Conservation (phyloP, 2,888 invertebrate species). For the Aethes cnicana region DNA sequence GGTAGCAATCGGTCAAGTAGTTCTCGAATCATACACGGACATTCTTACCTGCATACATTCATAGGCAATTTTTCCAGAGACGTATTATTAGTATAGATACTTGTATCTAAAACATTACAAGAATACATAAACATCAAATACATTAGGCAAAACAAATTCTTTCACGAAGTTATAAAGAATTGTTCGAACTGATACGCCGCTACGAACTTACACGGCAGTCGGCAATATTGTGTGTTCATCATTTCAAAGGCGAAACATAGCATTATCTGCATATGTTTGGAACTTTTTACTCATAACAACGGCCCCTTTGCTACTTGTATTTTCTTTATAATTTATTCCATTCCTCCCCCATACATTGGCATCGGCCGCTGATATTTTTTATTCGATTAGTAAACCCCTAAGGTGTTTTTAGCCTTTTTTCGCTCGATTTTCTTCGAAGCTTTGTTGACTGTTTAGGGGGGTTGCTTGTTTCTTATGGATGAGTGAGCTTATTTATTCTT, state of each 20-base stretch:
- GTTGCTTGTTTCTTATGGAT: constrained; percentile 80
- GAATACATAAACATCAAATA: too few species aligned
- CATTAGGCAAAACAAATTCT: background rate
- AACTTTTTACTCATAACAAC: constrained; percentile 73
- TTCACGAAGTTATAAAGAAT: constrained; percentile 6
- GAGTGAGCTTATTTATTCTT: constrained; percentile 76
- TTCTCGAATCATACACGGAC: too few species aligned
- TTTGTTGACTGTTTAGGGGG: constrained; percentile 81
- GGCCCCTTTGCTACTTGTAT: constrained; percentile 77
- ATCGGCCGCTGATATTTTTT: constrained; percentile 84
- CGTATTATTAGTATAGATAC: too few species aligned
- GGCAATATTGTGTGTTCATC: constrained; percentile 55
- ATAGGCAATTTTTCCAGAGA: too few species aligned
- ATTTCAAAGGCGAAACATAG: constrained; percentile 60
- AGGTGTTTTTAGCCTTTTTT: constrained; percentile 84
- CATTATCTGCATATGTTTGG: constrained; percentile 71
- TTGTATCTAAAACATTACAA: too few species aligned
- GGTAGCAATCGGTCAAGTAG: too few species aligned
- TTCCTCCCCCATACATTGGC: constrained; percentile 80
- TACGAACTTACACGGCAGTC: constrained; percentile 50
- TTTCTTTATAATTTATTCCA: constrained; percentile 82
- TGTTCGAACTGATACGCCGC: constrained; percentile 32
- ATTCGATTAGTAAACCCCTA: constrained; percentile 84
- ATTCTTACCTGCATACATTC: too few species aligned
- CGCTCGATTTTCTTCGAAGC: constrained; percentile 83